Evolutionary conservation across 64 coral and sea anemone species (phyloP).

Genomic region (Pachyseris speciosa): DNA sequence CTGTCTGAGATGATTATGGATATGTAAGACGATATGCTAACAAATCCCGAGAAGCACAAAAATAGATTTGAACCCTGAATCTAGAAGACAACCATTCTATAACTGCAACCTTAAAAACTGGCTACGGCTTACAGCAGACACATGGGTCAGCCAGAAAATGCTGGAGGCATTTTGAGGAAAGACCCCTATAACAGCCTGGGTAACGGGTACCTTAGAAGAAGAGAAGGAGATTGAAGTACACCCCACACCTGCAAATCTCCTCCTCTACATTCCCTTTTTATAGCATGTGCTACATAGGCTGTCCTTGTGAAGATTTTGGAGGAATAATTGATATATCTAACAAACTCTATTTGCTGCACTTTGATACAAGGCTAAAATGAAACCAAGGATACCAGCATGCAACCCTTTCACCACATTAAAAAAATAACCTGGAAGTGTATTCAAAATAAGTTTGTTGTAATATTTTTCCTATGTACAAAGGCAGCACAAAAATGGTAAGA

Average conservation of each 20-base stretch:
- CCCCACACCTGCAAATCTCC: too few species aligned
- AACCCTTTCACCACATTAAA: background rate
- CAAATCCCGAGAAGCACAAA: background rate
- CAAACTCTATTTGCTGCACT: background rate
- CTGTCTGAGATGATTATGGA: background rate
- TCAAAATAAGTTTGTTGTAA: slow-evolving; percentile 1
- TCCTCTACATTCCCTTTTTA: background rate
- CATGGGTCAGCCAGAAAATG: background rate
- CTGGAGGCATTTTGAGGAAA: too few species aligned
- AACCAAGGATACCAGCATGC: background rate
- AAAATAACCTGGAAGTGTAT: background rate
- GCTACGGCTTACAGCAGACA: background rate
- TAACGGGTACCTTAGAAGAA: too few species aligned
- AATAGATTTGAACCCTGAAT: slow-evolving; percentile 15
- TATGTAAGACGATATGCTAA: slow-evolving; percentile 12
- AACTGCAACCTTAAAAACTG: background rate
- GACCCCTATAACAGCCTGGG: too few species aligned
- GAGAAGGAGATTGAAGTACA: too few species aligned
- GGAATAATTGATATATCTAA: background rate
- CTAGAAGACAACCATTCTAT: background rate
- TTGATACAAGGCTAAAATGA: background rate
- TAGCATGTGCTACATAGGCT: background rate
- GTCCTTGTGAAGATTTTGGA: too few species aligned
- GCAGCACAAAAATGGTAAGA: background rate
- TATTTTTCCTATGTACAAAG: slow-evolving; percentile 14